Base-by-base conservation (phyloP, 2,888 invertebrate species). In the Melinopterus prodromus region DNA sequence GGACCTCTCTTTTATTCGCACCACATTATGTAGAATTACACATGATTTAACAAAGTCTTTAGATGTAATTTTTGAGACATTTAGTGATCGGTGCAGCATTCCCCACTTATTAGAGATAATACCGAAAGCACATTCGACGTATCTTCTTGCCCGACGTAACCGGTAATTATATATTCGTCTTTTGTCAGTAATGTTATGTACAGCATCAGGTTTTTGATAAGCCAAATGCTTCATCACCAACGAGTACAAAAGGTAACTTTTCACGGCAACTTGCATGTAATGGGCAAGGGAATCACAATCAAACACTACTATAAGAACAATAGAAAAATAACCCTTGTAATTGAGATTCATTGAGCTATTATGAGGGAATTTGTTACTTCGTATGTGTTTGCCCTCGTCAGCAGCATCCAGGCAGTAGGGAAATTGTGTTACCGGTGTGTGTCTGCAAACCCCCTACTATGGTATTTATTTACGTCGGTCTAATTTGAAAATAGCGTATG, bases 61-160 rank as follows among this genome's bases (percentile, higher is more conserved):
- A 71, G 53, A 53, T 53, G 5, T 53, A 2, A 3, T 9, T 53
- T 53, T 53, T 12, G 2, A 1, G 53, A 53, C 53, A 26, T 26
- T 26, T 26, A 26, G 3, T 26, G 26, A 3, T 26, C 26, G 1
- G 36, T 76, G 70, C 6, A 80, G 74, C 16, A 78, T 72, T 76
- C 78, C 53, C 70, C 75, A 80, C 76, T 80, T 78, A 36, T 78
- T 76, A 37, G 26, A 53, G n/a, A 70, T 6, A 26, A 80, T 78
- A 16, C 80, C 80, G 76, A 80, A 80, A 15, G 78, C 53, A 71
- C 76, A 78, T 76, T 78, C 71, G 15, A 78, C 80, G 71, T 78
- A 38, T 16, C 78, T 16, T 35, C n/a, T n/a, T n/a, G n/a, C 80
- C n/a, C n/a, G n/a, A n/a, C n/a, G n/a, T n/a, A n/a, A n/a, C n/a